Percentiles rank a stretch among this genome's conserved stretches.
Conservation (phyloP, 2,888 invertebrate species). For the Ichneumoninae sp. region DNA sequence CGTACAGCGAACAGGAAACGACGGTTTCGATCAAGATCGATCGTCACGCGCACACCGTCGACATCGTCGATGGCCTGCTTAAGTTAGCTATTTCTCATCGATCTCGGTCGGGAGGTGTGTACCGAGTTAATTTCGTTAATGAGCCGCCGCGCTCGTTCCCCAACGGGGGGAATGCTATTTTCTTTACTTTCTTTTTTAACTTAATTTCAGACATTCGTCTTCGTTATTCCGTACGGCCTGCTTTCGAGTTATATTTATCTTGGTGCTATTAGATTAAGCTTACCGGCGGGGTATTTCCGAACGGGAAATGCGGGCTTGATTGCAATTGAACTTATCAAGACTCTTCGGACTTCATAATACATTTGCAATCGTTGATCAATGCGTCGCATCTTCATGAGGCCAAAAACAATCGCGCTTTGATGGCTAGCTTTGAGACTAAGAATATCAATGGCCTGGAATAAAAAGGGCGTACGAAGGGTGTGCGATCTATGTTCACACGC, state of each 20-base stretch:
- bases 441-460: too few species aligned
- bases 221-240: slow-evolving; percentile 3
- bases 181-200: neutral
- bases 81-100: slow-evolving; percentile 74
- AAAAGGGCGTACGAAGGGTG: too few species aligned
- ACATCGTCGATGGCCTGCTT: slow-evolving; percentile 58
- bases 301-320: neutral
- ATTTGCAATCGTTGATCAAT: neutral
- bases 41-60: slow-evolving; percentile 73
- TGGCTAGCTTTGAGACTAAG: too few species aligned
- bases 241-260: slow-evolving; percentile 1
- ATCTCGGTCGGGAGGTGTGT: slow-evolving; percentile 40
- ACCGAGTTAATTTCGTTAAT: slow-evolving; percentile 52
- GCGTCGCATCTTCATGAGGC: neutral
- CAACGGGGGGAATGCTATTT: neutral
- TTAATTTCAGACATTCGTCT: slow-evolving; percentile 27
- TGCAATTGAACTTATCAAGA: neutral
- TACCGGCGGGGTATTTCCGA: neutral
- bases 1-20: slow-evolving; percentile 80
- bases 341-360: neutral
- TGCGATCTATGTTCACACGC: too few species aligned
- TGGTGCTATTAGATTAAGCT: neutral
- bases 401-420: too few species aligned
- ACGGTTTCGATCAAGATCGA: slow-evolving; percentile 84
- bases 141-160: slow-evolving; percentile 23